A percentile compares a stretch with the other conserved stretches of the same genome.
These are phyloP conservation scores for Circaetus gallicus DNA, from an alignment of 2,113 vertebrate genomes.

Conservation along the genomic window DNA sequence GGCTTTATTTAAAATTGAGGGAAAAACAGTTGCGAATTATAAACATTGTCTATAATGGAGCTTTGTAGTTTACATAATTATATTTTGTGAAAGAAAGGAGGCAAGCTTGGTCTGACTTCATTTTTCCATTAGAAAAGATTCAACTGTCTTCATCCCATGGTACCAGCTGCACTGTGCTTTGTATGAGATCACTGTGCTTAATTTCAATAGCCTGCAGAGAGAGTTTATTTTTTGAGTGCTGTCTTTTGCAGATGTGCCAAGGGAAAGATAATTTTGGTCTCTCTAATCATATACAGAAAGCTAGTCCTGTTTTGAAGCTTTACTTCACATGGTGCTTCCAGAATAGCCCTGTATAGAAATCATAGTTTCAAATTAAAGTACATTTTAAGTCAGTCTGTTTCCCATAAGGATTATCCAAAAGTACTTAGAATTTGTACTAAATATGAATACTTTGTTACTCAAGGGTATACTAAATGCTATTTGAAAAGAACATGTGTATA, in stretches of 20 bases:
- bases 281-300: constrained; percentile 48
- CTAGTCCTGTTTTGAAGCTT: constrained; percentile 42
- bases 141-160: constrained; percentile 62
- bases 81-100: constrained; percentile 70
- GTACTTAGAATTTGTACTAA: neutral
- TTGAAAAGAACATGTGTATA: neutral
- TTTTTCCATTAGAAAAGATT: constrained; percentile 73
- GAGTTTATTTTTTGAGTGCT: constrained; percentile 71
- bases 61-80: constrained; percentile 78
- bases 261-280: constrained; percentile 66
- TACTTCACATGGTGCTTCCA: constrained; percentile 17
- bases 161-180: constrained; percentile 74
- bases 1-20: constrained; percentile 72
- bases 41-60: constrained; percentile 74
- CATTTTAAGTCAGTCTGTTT: neutral
- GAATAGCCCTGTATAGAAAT: neutral
- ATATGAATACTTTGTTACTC: neutral
- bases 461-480: neutral
- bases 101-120: constrained; percentile 69
- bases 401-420: neutral
- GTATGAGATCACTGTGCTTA: constrained; percentile 70
- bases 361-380: neutral
- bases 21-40: constrained; percentile 70
- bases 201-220: constrained; percentile 71
- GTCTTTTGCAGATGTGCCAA: constrained; percentile 69